These are phyloP conservation scores for Lasioglossum calceatum DNA, from an alignment of 2,888 invertebrate genomes.

Conservation along the genomic window DNA sequence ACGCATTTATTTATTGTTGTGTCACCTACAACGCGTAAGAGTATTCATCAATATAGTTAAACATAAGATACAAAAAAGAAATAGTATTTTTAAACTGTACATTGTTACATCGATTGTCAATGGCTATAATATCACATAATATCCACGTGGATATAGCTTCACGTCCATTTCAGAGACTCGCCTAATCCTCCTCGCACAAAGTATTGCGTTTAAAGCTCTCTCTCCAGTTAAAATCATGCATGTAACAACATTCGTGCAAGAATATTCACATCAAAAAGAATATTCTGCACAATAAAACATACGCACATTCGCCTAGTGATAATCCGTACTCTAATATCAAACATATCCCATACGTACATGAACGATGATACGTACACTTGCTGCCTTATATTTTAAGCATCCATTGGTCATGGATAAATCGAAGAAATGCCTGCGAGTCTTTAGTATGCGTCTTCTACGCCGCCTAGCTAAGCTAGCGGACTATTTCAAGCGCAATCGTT, in stretches of 20 bases:
- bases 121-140: conserved; percentile 58
- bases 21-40: not conserved
- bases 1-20: not conserved
- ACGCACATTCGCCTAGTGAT: conserved; percentile 15
- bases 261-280: not conserved
- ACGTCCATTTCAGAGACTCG: conserved; percentile 23
- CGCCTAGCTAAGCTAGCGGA: conserved; percentile 28
- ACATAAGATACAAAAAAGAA: not conserved
- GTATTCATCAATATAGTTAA: not conserved
- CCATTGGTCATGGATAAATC: conserved; percentile 38
- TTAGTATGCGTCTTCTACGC: not conserved
- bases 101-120: conserved; percentile 31
- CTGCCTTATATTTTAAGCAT: conserved; percentile 23
- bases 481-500: not conserved
- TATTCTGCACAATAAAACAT: conserved; percentile 6
- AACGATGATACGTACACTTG: too few relatives aligned
- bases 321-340: conserved; percentile 15
- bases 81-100: conserved; percentile 33
- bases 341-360: conserved; percentile 30
- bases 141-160: conserved; percentile 50
- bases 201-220: not conserved
- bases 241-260: not conserved
- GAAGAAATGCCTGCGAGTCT: conserved; percentile 51
- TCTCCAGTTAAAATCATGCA: not conserved
- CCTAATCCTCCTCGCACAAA: conserved; percentile 7